phyloP scores from a whole-genome alignment of 64 coral and sea anemone genomes.

The Stichodactyla helianthus region DNA sequence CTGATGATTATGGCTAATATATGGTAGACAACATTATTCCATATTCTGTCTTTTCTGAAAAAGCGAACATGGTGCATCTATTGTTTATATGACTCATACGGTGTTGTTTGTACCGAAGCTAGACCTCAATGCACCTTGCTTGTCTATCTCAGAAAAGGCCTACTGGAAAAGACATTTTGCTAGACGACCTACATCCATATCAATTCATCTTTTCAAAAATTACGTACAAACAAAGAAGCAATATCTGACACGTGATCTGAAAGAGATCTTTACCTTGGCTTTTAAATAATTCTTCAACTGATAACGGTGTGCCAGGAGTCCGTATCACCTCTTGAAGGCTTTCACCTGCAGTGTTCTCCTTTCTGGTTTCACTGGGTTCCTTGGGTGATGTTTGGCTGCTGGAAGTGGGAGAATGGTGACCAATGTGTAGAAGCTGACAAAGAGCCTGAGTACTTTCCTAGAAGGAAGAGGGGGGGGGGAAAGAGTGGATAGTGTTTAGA shows the following conservation, averaged over 20 bases:
- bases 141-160: too few species aligned
- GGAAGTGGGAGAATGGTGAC: not conserved
- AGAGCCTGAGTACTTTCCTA: constrained; percentile 51
- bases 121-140: too few species aligned
- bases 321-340: not conserved
- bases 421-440: constrained; percentile 54
- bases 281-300: constrained; percentile 44
- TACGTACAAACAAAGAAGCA: too few species aligned
- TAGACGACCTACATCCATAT: too few species aligned
- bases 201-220: too few species aligned
- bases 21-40: too few species aligned
- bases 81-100: too few species aligned
- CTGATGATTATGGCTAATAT: too few species aligned
- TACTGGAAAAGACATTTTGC: too few species aligned
- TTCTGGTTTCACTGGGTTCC: not conserved
- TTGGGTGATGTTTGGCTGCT: not conserved
- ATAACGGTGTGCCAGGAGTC: constrained; percentile 8
- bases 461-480: not conserved
- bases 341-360: not conserved
- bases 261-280: constrained; percentile 33
- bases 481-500: not conserved
- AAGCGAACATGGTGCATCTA: too few species aligned
- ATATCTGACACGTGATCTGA: not conserved
- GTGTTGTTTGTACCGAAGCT: too few species aligned
- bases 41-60: too few species aligned